Conservation (phyloP, 2,113 vertebrate species). For the Xenus cinereus region DNA sequence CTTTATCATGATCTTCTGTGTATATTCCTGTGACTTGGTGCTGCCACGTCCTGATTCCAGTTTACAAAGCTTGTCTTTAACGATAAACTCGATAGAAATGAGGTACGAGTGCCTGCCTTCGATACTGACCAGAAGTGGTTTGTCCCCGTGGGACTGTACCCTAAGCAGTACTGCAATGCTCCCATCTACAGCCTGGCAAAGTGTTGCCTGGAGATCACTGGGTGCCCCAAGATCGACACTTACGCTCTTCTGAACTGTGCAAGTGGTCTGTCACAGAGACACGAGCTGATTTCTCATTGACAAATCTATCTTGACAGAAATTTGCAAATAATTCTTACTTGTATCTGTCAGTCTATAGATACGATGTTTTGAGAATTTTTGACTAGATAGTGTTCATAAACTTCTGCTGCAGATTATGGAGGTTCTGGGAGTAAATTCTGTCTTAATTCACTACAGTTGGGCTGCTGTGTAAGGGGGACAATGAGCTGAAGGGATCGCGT, state of each 20-base stretch:
- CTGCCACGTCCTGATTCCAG: neutral
- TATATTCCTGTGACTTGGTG: neutral
- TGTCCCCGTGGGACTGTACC: neutral
- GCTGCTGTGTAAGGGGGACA: neutral
- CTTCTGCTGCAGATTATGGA: neutral
- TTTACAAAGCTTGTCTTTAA: neutral
- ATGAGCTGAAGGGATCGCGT: neutral
- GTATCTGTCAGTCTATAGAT: neutral
- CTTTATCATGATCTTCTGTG: neutral
- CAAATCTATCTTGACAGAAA: neutral
- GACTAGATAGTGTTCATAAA: neutral
- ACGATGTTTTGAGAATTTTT: neutral
- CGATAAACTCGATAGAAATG: neutral
- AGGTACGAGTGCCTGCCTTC: neutral
- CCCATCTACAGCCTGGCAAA: neutral
- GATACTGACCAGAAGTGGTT: neutral
- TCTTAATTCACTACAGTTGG: neutral
- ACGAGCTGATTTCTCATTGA: neutral
- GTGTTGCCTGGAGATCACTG: rapidly evolving
- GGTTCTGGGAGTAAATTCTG: neutral
- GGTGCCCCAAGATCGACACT: rapidly evolving
- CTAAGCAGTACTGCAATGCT: rapidly evolving
- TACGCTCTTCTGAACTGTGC: neutral
- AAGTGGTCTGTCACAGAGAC: neutral
- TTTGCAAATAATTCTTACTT: neutral